Base-by-base conservation (phyloP, 2,113 vertebrate species). In the Pachyramphus minor region DNA sequence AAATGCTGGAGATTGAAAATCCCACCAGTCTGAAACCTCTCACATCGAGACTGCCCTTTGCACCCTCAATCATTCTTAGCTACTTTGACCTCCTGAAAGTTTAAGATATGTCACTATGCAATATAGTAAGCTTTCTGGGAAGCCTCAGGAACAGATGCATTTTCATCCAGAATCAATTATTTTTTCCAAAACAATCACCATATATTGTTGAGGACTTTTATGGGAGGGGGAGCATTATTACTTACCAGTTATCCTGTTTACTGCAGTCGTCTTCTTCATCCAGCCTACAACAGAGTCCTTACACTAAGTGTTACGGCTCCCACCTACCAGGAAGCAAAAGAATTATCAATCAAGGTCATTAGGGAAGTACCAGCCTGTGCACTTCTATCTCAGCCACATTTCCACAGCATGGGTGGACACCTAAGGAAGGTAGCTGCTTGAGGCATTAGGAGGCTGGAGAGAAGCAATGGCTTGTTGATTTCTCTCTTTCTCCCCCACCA, bases 241-340 rank as follows among this genome's bases (percentile, higher is more conserved):
- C 97, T 97, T 95, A 97, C 97, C 97, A 5, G 33, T 85, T 95
- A 49, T 92, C 76, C 84, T 77, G 74, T 89, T 91, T 90, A 94
- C 24, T 72, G 92, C 39, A 85, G 97, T 96, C 93, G 73, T 96
- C 91, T 72, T 97, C 95, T 95, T 97, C 97, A 94, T 97, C 85
- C 96, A 96, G 96, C 95, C 96, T 97, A 96, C 75, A 96, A 97
- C 92, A 96, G 91, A 97, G 92, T 96, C 90, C 97, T 97, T 97
- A 97, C 58, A 96, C 94, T 97, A 97, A 96, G 90, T 24, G 52
- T 94, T 96, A 96, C 0, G 90, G 93, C 92, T 97, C 94, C 92
- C 97, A 97, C 97, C 97, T 97, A 97, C 93, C 96, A 96, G 95
- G 96, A 97, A 97, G 96, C 97, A 97, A 97, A 97, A 97, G 79